Conservation (phyloP, 2,888 invertebrate genomes). For the Mantis religiosa region DNA sequence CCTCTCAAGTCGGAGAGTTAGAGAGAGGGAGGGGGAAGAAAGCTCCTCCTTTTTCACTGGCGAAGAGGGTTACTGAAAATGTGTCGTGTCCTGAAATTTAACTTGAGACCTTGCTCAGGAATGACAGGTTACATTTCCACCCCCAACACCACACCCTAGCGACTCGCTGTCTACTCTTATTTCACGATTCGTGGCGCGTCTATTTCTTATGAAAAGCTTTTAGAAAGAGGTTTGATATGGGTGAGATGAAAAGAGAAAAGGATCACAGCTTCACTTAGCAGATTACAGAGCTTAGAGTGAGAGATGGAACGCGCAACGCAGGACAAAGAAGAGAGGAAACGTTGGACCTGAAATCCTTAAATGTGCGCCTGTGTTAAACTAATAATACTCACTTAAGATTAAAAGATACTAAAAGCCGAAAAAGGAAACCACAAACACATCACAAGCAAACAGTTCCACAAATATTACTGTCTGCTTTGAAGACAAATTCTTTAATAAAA, state of each 20-base stretch:
- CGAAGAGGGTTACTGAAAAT: background rate
- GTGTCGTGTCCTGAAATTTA: conserved; percentile 14
- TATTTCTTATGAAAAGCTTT: conserved; percentile 18
- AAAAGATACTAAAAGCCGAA: background rate
- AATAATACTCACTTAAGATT: background rate
- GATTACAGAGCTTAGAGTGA: background rate
- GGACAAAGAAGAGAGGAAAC: background rate
- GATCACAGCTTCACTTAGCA: conserved; percentile 14
- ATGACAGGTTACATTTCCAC: conserved; percentile 16
- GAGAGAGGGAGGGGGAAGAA: too few species aligned
- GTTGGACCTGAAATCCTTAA: background rate
- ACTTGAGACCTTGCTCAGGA: background rate
- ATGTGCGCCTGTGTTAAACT: background rate
- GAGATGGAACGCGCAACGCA: background rate
- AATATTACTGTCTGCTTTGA: background rate
- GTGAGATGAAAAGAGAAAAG: background rate
- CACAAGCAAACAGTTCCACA: background rate
- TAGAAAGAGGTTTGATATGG: conserved; percentile 16
- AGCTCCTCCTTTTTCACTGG: too few species aligned
- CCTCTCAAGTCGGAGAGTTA: background rate
- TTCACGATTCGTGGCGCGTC: conserved; percentile 10
- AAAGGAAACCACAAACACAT: too few species aligned
- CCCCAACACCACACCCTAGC: background rate
- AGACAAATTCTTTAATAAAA: background rate
- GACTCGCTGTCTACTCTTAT: conserved; percentile 6